Conservation (phyloP, 1,140 invertebrate genomes). For the Halictus rubicundus region DNA sequence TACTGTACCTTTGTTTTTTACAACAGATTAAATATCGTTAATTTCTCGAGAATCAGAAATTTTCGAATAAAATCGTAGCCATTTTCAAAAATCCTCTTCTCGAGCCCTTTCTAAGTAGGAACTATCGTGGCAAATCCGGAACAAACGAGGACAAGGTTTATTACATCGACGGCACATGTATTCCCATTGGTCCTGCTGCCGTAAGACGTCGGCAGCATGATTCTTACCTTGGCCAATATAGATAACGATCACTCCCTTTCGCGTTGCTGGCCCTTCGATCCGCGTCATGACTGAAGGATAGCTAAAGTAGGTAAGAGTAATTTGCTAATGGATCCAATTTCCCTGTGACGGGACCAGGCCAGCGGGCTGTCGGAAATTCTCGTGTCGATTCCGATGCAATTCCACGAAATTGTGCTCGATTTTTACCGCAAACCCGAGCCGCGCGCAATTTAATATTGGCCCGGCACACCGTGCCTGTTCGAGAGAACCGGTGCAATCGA, state of each 20-base stretch:
- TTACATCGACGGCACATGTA: not conserved
- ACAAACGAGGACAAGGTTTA: not conserved
- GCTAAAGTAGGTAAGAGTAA: slow-evolving; percentile 54
- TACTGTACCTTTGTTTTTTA: too few relatives aligned
- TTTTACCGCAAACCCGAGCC: not conserved
- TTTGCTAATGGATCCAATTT: slow-evolving; percentile 64
- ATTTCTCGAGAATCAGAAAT: too few relatives aligned
- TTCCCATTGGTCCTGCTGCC: not conserved
- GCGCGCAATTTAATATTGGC: slow-evolving; percentile 18
- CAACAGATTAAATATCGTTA: too few relatives aligned
- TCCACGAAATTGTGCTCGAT: slow-evolving; percentile 36
- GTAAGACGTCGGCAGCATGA: slow-evolving; percentile 7
- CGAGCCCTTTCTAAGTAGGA: too few relatives aligned
- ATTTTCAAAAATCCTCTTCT: too few relatives aligned
- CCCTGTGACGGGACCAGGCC: slow-evolving; percentile 3
- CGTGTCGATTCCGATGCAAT: slow-evolving; percentile 32
- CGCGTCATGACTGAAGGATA: not conserved
- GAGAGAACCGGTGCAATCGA: too few relatives aligned
- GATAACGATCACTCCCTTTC: slow-evolving; percentile 42
- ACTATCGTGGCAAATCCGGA: too few relatives aligned
- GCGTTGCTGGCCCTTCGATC: slow-evolving; percentile 4
- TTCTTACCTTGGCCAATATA: slow-evolving; percentile 50
- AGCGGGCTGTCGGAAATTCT: slow-evolving; percentile 15
- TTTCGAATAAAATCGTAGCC: too few relatives aligned
- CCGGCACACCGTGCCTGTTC: too few relatives aligned